phyloP scores from a whole-genome alignment of 2,797 vertebrate genomes.

The Astyanax mexicanus region DNA sequence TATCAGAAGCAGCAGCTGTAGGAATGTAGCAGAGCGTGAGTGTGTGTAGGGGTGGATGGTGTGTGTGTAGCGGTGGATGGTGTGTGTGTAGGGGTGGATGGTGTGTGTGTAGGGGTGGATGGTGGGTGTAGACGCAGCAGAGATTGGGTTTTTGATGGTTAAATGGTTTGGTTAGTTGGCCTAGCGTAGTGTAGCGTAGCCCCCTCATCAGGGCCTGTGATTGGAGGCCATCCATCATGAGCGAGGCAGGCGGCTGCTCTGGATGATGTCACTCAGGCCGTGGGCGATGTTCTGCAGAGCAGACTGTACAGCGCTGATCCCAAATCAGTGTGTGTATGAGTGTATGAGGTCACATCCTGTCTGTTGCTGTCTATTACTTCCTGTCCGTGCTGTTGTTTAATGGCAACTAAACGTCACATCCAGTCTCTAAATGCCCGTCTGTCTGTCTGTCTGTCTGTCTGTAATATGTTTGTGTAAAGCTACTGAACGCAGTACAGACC shows the following conservation, averaged over 20 bases:
- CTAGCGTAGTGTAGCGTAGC: slow-evolving; percentile 62
- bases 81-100: too few relatives aligned
- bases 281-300: too few relatives aligned
- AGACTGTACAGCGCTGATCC: too few relatives aligned
- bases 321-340: not conserved
- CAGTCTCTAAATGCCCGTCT: not conserved
- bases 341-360: not conserved
- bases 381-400: too few relatives aligned
- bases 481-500: not conserved
- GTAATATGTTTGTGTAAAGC: not conserved
- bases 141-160: slow-evolving; percentile 61
- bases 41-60: too few relatives aligned
- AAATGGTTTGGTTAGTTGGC: slow-evolving; percentile 66
- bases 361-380: too few relatives aligned
- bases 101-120: too few relatives aligned
- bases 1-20: too few relatives aligned
- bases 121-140: not conserved
- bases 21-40: too few relatives aligned
- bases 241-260: not conserved
- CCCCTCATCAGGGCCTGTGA: slow-evolving; percentile 70
- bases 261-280: slow-evolving; percentile 5
- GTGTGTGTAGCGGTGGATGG: too few relatives aligned
- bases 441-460: not conserved
- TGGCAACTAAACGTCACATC: too few relatives aligned
- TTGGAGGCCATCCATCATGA: slow-evolving; percentile 73